Conservation (phyloP, 2,888 invertebrate species). For the Ennomos fuscantarius region DNA sequence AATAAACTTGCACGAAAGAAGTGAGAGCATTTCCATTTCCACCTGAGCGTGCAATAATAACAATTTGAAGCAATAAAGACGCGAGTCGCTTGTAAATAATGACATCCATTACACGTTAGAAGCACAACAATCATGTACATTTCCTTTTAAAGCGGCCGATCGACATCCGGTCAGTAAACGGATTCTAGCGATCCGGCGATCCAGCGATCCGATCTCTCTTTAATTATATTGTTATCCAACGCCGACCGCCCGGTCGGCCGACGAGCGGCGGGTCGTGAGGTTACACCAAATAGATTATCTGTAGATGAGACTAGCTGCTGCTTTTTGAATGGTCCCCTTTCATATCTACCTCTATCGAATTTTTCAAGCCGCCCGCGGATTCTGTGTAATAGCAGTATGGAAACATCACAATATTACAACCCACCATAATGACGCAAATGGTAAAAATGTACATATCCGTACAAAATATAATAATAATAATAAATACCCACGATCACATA, state of each 20-base stretch:
- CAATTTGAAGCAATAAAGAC: slow-evolving; percentile 42
- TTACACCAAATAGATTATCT: slow-evolving; percentile 84
- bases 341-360: slow-evolving; percentile 70
- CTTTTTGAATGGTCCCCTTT: slow-evolving; percentile 67
- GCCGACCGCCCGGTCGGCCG: slow-evolving; percentile 36
- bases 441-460: too few relatives aligned
- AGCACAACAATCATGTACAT: slow-evolving; percentile 69
- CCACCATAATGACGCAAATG: too few relatives aligned
- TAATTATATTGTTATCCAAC: slow-evolving; percentile 83
- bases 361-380: slow-evolving; percentile 52
- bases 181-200: slow-evolving; percentile 44
- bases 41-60: slow-evolving; percentile 32
- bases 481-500: too few relatives aligned
- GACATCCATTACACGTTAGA: slow-evolving; percentile 70
- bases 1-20: slow-evolving; percentile 10
- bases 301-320: slow-evolving; percentile 72
- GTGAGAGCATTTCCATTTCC: slow-evolving; percentile 28
- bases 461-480: too few relatives aligned
- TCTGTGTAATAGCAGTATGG: slow-evolving; percentile 17
- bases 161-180: slow-evolving; percentile 66
- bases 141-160: slow-evolving; percentile 68
- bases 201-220: slow-evolving; percentile 70
- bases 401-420: too few relatives aligned
- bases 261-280: slow-evolving; percentile 77
- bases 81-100: slow-evolving; percentile 63